Base-by-base conservation (phyloP, 1,140 invertebrate genomes). In the Neodiprion virginianus region DNA sequence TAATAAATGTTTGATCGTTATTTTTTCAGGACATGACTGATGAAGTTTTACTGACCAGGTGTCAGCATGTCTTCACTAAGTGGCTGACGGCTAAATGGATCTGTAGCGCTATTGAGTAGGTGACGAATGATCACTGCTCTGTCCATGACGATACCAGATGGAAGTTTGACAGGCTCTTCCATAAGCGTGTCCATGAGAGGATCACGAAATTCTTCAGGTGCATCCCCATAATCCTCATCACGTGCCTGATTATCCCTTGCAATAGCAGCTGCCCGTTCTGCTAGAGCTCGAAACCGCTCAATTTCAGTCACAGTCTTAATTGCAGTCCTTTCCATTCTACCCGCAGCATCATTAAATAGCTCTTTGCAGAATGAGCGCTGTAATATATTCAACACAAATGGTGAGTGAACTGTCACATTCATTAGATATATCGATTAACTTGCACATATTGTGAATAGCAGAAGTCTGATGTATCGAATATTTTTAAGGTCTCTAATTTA, bases 121-220 rank as follows among this genome's bases (percentile, higher is more conserved):
- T 99, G 98, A 73, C 96, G 91, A 77, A 96, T 92, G 71, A 99
- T 99, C 75, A 98, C 95, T 47, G 96, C 92, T 69, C 97, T 91
- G 87, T 99, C 98, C 96, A 99, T 99, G 3, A 99, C 91, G 81
- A 96, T 96, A 74, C 98, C 98, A 73, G 96, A 97, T 10, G 98
- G 98, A 75, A 99, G 89, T 74, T 94, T 90, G 0, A 99, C 97
- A 3, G 98, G 98, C 87, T 99, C 97, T 1, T 94, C 94, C 98
- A 99, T 99, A 21, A 99, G 87, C 0, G 97, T 99, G 83, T 98
- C 96, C 97, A 99, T 99, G 1, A 99, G 88, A 0, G 98, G 97
- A 91, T 99, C 98, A 89, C 94, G 94, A 86, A 98, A 99, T 88
- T 99, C 97, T 79, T 99, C 98, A 0, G 98, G 98, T 66, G 97